Evolutionary conservation across 2,888 invertebrate genomes (phyloP), one percentile per base, ranked within the genome.

Genomic region (Meta bourneti): DNA sequence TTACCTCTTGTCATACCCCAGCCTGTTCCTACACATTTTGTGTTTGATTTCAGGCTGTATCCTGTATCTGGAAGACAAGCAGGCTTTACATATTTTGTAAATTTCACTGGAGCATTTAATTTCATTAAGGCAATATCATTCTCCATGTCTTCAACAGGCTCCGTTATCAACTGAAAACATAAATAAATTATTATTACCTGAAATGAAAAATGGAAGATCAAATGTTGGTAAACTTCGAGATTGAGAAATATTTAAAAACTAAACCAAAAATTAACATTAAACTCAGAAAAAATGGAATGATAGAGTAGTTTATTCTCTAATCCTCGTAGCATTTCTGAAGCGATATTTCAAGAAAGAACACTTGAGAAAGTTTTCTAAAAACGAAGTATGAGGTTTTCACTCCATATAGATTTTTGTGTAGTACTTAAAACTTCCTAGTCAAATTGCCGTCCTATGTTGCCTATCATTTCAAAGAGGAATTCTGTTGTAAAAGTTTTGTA

Each of bases 1-100:
- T 80, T 78, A 92, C 93, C 93, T 90, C 90, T 93, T 69, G 93
- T 93, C n/a, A 48, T 70, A 1, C 93, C 93, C 93, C 93, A 93
- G 0, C 93, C 93, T 13, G 93, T 82, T 19, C 83, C 91, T 16
- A 89, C 82, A 19, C 91, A 93, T 69, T 88, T 82, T 16, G 86
- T 90, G 16, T 84, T 82, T n/a, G 52, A 0, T 51, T 81, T 20
- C 4, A 90, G 52, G n/a, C 72, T 51, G 19, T 79, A 72, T 19
- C 70, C 80, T 78, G 75, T 82, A 13, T 34, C 2, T 11, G 93
- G 93, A n/a, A 92, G 75, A 70, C 93, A 93, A 34, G 88, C 87
- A 16, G 93, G 91, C 11, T 54, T 69, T 9, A 93, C 90, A 7
- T 82, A 34, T 6, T 92, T 87, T 4, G 89, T 87, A 19, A 92